Percentiles rank a stretch among this genome's conserved stretches.
Evolutionary conservation across 1,140 invertebrate genomes (phyloP).

Genomic region (Halyomorpha halys): DNA sequence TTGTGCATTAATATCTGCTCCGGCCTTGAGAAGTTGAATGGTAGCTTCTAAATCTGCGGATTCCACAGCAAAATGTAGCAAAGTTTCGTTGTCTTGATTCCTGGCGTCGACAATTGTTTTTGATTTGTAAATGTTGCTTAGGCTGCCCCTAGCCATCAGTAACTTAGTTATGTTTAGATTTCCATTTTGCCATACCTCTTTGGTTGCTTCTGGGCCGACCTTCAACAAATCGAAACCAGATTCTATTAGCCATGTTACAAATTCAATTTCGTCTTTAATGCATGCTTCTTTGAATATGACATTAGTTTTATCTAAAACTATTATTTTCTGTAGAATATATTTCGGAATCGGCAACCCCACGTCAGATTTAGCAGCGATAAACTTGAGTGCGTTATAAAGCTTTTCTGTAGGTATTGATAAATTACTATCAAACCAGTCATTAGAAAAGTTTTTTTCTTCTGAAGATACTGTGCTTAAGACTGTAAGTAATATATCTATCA

Average conservation of each 20-base stretch:
- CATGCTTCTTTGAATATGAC: neutral
- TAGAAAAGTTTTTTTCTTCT: neutral
- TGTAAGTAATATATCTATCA: neutral
- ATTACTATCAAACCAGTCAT: no score
- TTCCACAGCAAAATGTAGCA: neutral
- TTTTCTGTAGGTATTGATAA: no score
- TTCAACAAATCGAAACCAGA: neutral
- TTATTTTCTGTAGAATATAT: no score
- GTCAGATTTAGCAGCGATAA: no score
- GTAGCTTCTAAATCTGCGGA: neutral
- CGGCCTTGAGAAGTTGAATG: neutral
- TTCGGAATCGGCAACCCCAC: no score
- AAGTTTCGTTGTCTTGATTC: neutral
- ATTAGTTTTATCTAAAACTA: no score
- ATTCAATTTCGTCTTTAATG: neutral
- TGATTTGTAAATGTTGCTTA: neutral
- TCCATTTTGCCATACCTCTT: neutral
- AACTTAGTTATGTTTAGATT: neutral
- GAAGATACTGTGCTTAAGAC: neutral
- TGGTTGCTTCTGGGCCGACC: neutral
- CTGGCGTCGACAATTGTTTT: neutral
- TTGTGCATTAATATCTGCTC: neutral
- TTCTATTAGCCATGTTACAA: neutral
- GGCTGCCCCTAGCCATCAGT: neutral
- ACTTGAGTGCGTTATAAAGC: no score